Evolutionary conservation across 1,140 invertebrate species (phyloP).

Genomic region (Zaprionus ornatus): DNA sequence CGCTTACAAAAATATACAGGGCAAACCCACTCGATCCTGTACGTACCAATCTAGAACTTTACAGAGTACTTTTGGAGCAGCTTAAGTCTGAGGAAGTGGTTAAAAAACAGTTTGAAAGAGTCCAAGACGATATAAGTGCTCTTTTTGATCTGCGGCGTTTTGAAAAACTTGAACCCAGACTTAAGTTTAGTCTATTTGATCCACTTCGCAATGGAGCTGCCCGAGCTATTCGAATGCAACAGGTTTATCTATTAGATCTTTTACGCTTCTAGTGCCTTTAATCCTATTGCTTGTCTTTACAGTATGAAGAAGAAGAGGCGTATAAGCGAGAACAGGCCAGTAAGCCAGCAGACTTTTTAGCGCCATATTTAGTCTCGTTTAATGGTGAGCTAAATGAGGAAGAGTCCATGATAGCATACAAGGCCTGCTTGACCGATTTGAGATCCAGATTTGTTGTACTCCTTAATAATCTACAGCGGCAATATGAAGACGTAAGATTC

Average conservation of each 20-base stretch:
- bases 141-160: constrained; percentile 83
- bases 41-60: constrained; percentile 87
- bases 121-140: constrained; percentile 85
- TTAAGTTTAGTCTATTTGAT: constrained; percentile 85
- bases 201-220: constrained; percentile 85
- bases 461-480: constrained; percentile 85
- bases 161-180: constrained; percentile 84
- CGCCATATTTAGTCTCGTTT: constrained; percentile 85
- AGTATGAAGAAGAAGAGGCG: constrained; percentile 83
- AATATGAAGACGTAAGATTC: constrained; percentile 84
- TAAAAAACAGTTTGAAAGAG: constrained; percentile 79
- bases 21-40: constrained; percentile 87
- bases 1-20: constrained; percentile 87
- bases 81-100: constrained; percentile 85
- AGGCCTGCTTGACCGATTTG: constrained; percentile 86
- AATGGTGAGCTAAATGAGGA: constrained; percentile 76
- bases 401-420: constrained; percentile 83
- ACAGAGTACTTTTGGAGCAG: constrained; percentile 84
- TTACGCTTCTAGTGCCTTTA: background rate
- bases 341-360: constrained; percentile 85
- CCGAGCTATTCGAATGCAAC: constrained; percentile 60
- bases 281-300: background rate
- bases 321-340: constrained; percentile 73
- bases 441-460: constrained; percentile 84
- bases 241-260: constrained; percentile 32